Percentiles rank a stretch among this genome's conserved stretches.
These are phyloP conservation scores for Emydocephalus ijimae DNA, from an alignment of 2,113 vertebrate species.

Conservation along the genomic window DNA sequence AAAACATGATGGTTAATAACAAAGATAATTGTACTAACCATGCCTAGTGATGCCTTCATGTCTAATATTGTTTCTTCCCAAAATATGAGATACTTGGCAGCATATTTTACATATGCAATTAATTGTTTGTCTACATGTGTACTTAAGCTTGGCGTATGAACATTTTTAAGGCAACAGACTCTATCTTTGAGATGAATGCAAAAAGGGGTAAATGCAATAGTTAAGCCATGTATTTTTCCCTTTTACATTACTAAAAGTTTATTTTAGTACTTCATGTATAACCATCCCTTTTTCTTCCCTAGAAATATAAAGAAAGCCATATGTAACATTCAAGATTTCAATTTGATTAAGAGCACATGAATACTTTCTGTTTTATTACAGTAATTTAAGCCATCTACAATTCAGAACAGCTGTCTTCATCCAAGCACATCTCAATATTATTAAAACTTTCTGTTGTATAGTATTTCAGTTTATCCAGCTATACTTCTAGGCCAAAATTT, in stretches of 20 bases:
- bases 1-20: not conserved
- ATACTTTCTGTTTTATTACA: not conserved
- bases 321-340: not conserved
- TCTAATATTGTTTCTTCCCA: not conserved
- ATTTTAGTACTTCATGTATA: not conserved
- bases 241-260: not conserved
- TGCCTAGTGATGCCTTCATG: not conserved
- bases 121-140: not conserved
- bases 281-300: not conserved
- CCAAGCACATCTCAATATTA: not conserved
- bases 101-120: not conserved
- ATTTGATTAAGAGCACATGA: not conserved
- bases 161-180: not conserved
- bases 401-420: conserved; percentile 11
- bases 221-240: not conserved
- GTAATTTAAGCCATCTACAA: conserved; percentile 4
- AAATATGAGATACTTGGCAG: not conserved
- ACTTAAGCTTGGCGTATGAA: not conserved
- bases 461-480: conserved; percentile 2
- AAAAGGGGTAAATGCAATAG: not conserved
- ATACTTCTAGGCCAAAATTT: not conserved
- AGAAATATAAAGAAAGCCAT: conserved; percentile 11
- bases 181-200: not conserved
- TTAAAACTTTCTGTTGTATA: not conserved
- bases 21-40: not conserved